Base-by-base conservation (phyloP, 2,113 vertebrate species). In the Ammodytes dubius region DNA sequence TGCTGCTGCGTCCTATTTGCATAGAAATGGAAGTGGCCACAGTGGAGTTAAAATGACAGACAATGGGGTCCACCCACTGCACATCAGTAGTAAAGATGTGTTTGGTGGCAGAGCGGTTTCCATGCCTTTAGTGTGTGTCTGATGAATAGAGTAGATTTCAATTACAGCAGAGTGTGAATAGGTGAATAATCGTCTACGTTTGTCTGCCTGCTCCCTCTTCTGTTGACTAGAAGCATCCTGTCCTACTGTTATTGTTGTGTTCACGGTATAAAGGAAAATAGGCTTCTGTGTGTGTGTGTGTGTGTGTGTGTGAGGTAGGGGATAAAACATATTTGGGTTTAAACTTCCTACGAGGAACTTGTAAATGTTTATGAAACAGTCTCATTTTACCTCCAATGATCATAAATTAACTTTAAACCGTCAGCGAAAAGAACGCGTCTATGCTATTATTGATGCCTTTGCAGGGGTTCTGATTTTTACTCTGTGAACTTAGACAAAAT, bases 11-110 rank as follows among this genome's bases (percentile, higher is more conserved):
- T 67, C 80, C 52, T 27, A 57, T 87, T 75, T 81, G 73, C 78
- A 77, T 83, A 66, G 49, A 27, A 6, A 61, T 52, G 49, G 57
- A 19, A 53, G 54, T 50, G 58, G 63, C 0, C 7, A 56, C 70
- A 65, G 68, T 3, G 50, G 2, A 47, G 54, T 37, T 70, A 59
- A 59, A 49, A 45, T 65, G 12, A 40, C 45, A 79, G 66, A 77
- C 74, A 81, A 52, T 13, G 50, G 66, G 66, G n/a, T 27, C 68
- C 79, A 61, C 75, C 72, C 80, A 70, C 72, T 64, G 76, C 60
- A 70, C 66, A 81, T 87, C 73, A 65, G 81, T 53, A 59, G 79
- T 91, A 84, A 85, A 83, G 89, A 87, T 85, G 70, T 77, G 83
- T 82, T 59, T 71, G 17, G 46, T 84, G 11, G 4, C 37, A 0